phyloP scores from a whole-genome alignment of 2,888 invertebrate genomes.

The Caenorhabditis zanzibari region DNA sequence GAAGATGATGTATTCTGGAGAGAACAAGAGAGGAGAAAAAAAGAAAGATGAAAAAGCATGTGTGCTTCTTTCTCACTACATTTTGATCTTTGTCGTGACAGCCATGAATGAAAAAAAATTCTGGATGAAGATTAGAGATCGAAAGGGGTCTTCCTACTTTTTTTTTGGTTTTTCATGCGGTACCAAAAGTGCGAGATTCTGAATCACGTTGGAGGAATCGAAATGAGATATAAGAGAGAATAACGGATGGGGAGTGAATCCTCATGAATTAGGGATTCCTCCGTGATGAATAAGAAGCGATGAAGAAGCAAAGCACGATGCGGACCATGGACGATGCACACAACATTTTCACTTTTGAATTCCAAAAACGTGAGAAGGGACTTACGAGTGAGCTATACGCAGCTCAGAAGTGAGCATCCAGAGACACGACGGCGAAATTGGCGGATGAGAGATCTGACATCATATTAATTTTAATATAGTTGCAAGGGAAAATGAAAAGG shows the following conservation, averaged over 20 bases:
- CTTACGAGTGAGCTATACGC: slow-evolving; percentile 9
- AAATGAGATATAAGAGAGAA: not conserved
- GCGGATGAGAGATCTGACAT: slow-evolving; percentile 20
- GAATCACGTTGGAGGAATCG: slow-evolving; percentile 15
- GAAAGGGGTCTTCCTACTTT: not conserved
- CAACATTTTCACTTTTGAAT: slow-evolving; percentile 1
- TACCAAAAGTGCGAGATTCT: slow-evolving; percentile 38
- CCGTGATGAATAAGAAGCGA: slow-evolving; percentile 5
- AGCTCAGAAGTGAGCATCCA: slow-evolving; percentile 18
- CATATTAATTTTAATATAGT: slow-evolving; percentile 21
- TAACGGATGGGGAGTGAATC: slow-evolving; percentile 9
- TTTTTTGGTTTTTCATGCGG: not conserved
- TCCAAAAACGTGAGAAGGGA: slow-evolving; percentile 28
- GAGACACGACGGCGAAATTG: not conserved
- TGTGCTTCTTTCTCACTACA: slow-evolving; percentile 2
- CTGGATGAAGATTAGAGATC: slow-evolving; percentile 50
- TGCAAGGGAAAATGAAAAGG: not conserved
- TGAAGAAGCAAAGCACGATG: slow-evolving; percentile 8
- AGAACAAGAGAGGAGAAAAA: not conserved
- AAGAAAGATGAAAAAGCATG: slow-evolving; percentile 3
- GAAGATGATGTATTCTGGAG: slow-evolving; percentile 48
- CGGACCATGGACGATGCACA: slow-evolving; percentile 5
- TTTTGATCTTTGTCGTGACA: slow-evolving; percentile 46
- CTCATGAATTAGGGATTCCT: slow-evolving; percentile 47
- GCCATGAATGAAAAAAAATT: slow-evolving; percentile 36